Percentiles rank a stretch among this genome's conserved stretches.
Conservation (phyloP, 2,113 vertebrate genomes). For the Triplophysa rosa region DNA sequence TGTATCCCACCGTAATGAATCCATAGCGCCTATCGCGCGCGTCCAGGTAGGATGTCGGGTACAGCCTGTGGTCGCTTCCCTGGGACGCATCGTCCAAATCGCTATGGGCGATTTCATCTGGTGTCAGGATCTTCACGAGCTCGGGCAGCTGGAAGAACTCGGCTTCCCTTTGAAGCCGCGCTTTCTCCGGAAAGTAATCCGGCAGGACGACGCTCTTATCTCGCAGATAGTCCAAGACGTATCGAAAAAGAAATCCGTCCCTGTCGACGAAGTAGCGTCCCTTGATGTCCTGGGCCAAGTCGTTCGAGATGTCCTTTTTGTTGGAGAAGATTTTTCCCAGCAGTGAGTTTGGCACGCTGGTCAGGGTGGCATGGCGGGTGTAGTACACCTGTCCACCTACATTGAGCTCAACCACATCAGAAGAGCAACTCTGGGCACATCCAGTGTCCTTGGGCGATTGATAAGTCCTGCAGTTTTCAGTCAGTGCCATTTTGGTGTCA, state of each 20-base stretch:
- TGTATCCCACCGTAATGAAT: constrained; percentile 91
- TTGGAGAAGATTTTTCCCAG: constrained; percentile 94
- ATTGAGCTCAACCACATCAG: constrained; percentile 95
- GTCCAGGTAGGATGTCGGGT: constrained; percentile 81
- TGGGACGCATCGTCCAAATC: constrained; percentile 91
- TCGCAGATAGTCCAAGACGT: constrained; percentile 97
- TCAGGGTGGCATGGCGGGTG: constrained; percentile 88
- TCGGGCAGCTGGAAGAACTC: constrained; percentile 96
- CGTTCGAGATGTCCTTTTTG: constrained; percentile 86
- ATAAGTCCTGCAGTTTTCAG: constrained; percentile 91
- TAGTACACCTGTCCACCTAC: constrained; percentile 99
- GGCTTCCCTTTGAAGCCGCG: constrained; percentile 91
- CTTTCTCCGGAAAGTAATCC: constrained; percentile 96
- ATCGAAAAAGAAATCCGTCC: constrained; percentile 96
- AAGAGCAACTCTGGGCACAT: constrained; percentile 77
- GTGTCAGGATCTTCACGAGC: constrained; percentile 86
- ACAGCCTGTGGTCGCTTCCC: constrained; percentile 87
- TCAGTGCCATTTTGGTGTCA: constrained; percentile 84
- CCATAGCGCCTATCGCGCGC: constrained; percentile 85
- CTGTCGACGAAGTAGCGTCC: constrained; percentile 97
- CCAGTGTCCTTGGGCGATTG: constrained; percentile 84
- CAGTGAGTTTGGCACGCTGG: constrained; percentile 89
- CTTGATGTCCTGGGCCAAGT: constrained; percentile 91
- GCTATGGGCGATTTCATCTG: constrained; percentile 86
- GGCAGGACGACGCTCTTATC: constrained; percentile 96